These are phyloP conservation scores for Blastomussa wellsi DNA, from an alignment of 92 coral and sea anemone genomes.

Conservation along the genomic window DNA sequence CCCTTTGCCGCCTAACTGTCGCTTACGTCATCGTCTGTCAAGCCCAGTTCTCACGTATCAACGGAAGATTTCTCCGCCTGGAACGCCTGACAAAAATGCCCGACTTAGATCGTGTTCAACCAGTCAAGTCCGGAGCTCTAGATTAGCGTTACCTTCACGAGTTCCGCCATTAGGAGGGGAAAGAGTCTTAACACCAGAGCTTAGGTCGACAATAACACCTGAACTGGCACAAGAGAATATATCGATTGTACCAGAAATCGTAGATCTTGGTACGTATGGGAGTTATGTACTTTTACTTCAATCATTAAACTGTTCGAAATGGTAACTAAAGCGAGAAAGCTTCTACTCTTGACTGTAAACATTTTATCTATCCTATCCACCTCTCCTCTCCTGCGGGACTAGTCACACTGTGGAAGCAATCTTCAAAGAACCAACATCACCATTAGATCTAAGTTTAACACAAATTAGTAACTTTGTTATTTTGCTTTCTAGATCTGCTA, in stretches of 20 bases:
- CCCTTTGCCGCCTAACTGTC: slow-evolving; percentile 19
- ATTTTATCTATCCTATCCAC: too few relatives aligned
- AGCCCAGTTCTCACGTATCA: slow-evolving; percentile 48
- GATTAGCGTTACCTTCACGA: slow-evolving; percentile 32
- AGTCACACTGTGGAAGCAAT: too few relatives aligned
- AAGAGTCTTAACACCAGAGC: slow-evolving; percentile 31
- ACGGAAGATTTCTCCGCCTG: slow-evolving; percentile 35
- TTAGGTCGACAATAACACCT: slow-evolving; percentile 23
- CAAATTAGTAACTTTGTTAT: neutral
- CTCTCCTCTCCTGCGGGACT: too few relatives aligned
- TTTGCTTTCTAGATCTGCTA: slow-evolving; percentile 30
- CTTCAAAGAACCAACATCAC: too few relatives aligned
- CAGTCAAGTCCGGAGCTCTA: slow-evolving; percentile 10
- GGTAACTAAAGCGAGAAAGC: neutral
- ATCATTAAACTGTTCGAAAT: too few relatives aligned
- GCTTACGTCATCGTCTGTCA: slow-evolving; percentile 41
- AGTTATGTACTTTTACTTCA: neutral
- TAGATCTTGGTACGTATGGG: slow-evolving; percentile 14
- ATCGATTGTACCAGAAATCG: slow-evolving; percentile 5
- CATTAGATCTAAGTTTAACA: too few relatives aligned
- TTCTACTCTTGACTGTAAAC: too few relatives aligned
- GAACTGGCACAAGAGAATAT: slow-evolving; percentile 7
- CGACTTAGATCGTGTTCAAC: slow-evolving; percentile 28
- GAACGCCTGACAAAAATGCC: slow-evolving; percentile 25
- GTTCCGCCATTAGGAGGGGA: slow-evolving; percentile 31